Evolutionary conservation across 2,888 invertebrate species (phyloP), one percentile per base, ranked within the genome.

Genomic region (Drosophila diplacantha): DNA sequence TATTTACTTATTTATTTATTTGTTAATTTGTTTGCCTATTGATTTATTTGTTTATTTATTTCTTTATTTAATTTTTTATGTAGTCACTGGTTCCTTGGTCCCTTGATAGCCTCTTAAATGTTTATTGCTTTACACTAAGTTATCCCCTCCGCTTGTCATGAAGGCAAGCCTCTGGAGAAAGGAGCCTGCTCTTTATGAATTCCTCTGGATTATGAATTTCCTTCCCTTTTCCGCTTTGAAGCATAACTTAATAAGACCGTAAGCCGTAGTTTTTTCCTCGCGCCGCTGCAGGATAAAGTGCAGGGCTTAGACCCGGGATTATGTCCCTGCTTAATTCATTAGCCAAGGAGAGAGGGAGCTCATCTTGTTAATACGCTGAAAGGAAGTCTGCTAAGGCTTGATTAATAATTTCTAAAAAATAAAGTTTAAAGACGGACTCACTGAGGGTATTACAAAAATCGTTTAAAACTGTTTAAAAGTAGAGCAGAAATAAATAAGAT

Each of bases 301-400:
- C 18, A 29, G 3, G 26, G 26, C 43, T 31, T 41, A 26, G 52
- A 20, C 29, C 43, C 26, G 16, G 22, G 22, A 52, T 29, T 52
- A 52, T 43, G 53, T 52, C 37, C 29, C 11, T 35, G 54, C 55
- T 55, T 37, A 52, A 37, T 55, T 52, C 53, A 55, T 52, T 55
- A 51, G 52, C 26, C 51, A 29, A 50, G 22, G 0, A 22, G 22
- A 22, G 5, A 7, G 14, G 29, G 26, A 54, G 34, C 29, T 29
- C 11, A 14, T 8, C 8, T 20, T 41, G 5, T 41, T 39, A 24
- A 16, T 5, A 41, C 41, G 11, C 24, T 43, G 9, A 43, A 16
- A 24, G 11, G 6, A 41, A 38, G 1, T 3, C 9, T 6, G 0
- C 12, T 7, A 12, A 7, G 12, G 20, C 4, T 16, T n/a, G n/a